Percentiles rank a stretch among this genome's conserved stretches.
phyloP scores from a whole-genome alignment of 2,888 invertebrate genomes.

The Harpalus rubripes region DNA sequence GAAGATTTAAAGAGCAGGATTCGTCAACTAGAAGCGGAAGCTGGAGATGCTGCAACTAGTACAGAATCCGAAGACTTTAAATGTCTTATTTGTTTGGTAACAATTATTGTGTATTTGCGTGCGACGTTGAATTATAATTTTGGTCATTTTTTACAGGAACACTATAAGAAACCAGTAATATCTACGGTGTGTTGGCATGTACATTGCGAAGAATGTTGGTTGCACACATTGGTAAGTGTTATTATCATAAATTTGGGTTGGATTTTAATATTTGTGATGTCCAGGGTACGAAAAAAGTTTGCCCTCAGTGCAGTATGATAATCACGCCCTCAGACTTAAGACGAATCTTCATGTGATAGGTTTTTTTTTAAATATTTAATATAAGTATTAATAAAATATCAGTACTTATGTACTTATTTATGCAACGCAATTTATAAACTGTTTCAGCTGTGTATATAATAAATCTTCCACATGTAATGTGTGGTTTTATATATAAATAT shows the following conservation, averaged over 20 bases:
- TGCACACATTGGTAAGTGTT: slow-evolving; percentile 80
- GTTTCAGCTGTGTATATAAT: slow-evolving; percentile 63
- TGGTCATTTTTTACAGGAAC: slow-evolving; percentile 78
- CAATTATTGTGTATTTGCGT: neutral
- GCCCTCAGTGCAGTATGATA: slow-evolving; percentile 96
- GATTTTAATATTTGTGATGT: slow-evolving; percentile 71
- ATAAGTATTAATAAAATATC: slow-evolving; percentile 69
- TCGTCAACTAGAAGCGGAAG: slow-evolving; percentile 79
- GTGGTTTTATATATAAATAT: slow-evolving; percentile 69
- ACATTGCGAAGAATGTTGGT: slow-evolving; percentile 86
- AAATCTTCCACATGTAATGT: slow-evolving; percentile 60
- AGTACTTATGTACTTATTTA: slow-evolving; percentile 68
- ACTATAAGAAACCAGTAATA: slow-evolving; percentile 83
- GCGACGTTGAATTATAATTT: too few species aligned
- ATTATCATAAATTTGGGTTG: neutral
- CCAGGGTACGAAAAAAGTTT: slow-evolving; percentile 93
- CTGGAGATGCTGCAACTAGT: slow-evolving; percentile 73
- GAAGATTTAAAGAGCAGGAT: slow-evolving; percentile 81
- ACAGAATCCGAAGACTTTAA: slow-evolving; percentile 81
- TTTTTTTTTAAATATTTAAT: slow-evolving; percentile 68
- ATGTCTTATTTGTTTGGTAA: slow-evolving; percentile 88
- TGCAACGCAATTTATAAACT: slow-evolving; percentile 67
- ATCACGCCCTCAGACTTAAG: slow-evolving; percentile 92
- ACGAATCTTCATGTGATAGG: slow-evolving; percentile 90
- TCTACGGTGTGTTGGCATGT: slow-evolving; percentile 86